phyloP scores from a whole-genome alignment of 2,113 vertebrate species.

The Dromaius novaehollandiae region DNA sequence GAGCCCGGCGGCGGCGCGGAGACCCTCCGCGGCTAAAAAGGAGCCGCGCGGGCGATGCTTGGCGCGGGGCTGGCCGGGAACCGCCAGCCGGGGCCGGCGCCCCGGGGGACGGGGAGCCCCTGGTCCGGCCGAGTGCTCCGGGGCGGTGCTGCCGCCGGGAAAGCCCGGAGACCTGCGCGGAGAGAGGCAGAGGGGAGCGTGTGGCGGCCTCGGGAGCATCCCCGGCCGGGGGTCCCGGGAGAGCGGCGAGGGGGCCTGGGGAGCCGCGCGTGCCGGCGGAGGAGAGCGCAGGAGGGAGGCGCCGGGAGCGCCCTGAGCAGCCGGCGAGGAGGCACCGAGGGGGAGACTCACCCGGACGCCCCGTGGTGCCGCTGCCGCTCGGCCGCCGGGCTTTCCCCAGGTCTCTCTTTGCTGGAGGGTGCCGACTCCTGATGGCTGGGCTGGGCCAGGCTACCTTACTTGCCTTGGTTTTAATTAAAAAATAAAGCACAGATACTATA shows the following conservation, averaged over 20 bases:
- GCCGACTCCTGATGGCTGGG: not conserved
- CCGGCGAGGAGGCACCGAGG: not conserved
- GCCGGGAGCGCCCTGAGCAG: too few relatives aligned
- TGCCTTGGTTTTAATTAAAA: constrained; percentile 41
- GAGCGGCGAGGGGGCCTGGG: not conserved
- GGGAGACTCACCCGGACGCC: constrained; percentile 45
- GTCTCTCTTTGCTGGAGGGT: not conserved
- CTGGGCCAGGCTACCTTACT: not conserved
- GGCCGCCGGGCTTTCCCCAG: not conserved
- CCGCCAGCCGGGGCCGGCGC: too few relatives aligned
- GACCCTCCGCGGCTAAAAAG: constrained; percentile 19
- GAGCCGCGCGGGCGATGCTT: not conserved
- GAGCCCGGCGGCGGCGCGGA: not conserved
- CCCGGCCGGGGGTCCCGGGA: not conserved
- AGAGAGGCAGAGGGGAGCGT: not conserved
- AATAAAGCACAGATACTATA: not conserved
- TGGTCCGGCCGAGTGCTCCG: not conserved
- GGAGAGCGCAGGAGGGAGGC: not conserved
- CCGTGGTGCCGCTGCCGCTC: not conserved
- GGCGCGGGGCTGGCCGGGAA: not conserved
- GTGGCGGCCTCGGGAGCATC: fast-evolving
- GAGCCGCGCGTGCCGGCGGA: fast-evolving
- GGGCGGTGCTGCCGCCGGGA: not conserved
- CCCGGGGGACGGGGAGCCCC: not conserved
- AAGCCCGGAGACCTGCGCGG: not conserved